Base-by-base conservation (phyloP, 2,113 vertebrate genomes). In the Haplochromis burtoni region DNA sequence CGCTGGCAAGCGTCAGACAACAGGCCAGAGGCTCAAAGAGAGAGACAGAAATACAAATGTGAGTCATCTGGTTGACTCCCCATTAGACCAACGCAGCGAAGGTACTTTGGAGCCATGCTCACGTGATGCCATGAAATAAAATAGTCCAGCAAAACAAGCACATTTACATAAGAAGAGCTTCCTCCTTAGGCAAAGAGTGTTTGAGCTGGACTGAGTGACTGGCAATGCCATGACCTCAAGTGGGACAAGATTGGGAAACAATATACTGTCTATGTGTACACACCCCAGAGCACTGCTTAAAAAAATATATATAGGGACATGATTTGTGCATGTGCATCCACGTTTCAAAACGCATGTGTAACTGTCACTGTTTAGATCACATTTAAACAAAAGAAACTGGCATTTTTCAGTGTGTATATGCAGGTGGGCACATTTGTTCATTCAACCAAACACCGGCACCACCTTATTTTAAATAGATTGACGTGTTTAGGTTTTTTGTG, bases 31-130 rank as follows among this genome's bases (percentile, higher is more conserved):
- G 90, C 90, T 92, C 86, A 40, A 83, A 81, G 86, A 91, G 80
- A 87, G 84, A 86, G 76, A 83, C 80, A 84, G 87, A 92, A 88
- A 92, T 85, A 92, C 91, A 94, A 91, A 94, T 91, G 87, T 88
- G 88, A 95, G 90, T 95, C 93, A 94, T 95, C 93, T 94, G 89
- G 91, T 94, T 7, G 79, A 92, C 87, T 91, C 87, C 86, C 87
- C 91, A 93, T 92, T 93, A 92, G 90, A 84, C 54, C 19, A 80
- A 81, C 83, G 89, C 71, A 91, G 89, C 63, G 6, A 80, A 87
- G 87, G 80, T 86, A 87, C 88, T 94, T 91, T 88, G 87, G 91
- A 93, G 53, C 49, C 11, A 7, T 2, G 45, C 80, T 90, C 79
- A 54, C 83, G 54, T 81, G 86, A 90, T 63, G 86, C 87, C 61